A percentile compares a stretch with the other conserved stretches of the same genome.
These are phyloP conservation scores for Dynastes maya DNA, from an alignment of 2,888 invertebrate species.

Conservation along the genomic window DNA sequence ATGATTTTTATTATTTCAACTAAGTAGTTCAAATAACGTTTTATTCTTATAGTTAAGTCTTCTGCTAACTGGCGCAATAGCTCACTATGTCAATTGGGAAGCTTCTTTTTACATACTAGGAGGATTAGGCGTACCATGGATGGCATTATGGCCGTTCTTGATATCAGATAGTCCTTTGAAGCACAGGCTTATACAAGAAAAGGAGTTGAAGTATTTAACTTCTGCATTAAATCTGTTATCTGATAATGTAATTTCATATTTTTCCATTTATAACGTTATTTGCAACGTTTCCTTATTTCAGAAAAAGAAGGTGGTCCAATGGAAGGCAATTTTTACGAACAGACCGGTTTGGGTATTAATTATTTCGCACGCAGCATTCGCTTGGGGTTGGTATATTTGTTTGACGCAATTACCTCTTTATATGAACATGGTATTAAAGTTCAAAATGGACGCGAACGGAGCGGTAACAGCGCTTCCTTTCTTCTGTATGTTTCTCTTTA, in stretches of 20 bases:
- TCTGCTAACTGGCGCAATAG: conserved; percentile 19
- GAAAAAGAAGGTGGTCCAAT: conserved; percentile 7
- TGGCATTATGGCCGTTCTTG: conserved; percentile 78
- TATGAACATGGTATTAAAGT: conserved; percentile 85
- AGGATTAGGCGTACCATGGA: conserved; percentile 80
- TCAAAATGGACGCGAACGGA: conserved; percentile 85
- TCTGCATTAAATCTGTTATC: conserved; percentile 58
- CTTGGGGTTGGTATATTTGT: conserved; percentile 91
- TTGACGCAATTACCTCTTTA: conserved; percentile 87
- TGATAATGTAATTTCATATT: not conserved
- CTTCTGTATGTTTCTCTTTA: conserved; percentile 86
- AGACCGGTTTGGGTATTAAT: conserved; percentile 83
- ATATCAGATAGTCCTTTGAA: conserved; percentile 79
- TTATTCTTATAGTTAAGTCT: conserved; percentile 25
- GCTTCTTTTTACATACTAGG: conserved; percentile 87
- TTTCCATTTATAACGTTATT: not conserved
- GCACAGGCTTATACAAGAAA: conserved; percentile 77
- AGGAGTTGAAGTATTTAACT: conserved; percentile 13
- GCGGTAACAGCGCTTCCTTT: conserved; percentile 84
- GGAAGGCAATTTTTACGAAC: conserved; percentile 7
- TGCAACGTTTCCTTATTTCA: not conserved
- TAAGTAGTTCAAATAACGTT: not conserved
- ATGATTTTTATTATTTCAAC: too few species aligned
- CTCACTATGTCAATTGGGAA: conserved; percentile 73
- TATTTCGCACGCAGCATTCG: conserved; percentile 83